These are phyloP conservation scores for Hapalemur alaotrensis DNA, from an alignment of 2,797 vertebrate species.

Conservation along the genomic window DNA sequence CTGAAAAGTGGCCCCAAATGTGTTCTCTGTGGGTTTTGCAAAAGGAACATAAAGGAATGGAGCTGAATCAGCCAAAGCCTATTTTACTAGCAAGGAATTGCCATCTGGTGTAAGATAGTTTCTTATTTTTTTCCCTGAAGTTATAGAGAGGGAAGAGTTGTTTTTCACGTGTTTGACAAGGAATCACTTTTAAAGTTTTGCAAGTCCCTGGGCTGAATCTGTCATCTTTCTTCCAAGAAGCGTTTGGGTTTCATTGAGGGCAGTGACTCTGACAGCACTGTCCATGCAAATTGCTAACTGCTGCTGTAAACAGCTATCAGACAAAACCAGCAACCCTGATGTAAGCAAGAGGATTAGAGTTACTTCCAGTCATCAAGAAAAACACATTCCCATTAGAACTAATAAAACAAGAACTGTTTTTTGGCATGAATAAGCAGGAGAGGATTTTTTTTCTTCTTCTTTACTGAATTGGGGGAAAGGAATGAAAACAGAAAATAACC, in stretches of 20 bases:
- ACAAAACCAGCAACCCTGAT: slow-evolving; percentile 27
- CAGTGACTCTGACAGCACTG: slow-evolving; percentile 58
- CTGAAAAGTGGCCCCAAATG: slow-evolving; percentile 73
- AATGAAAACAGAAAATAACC: slow-evolving; percentile 19
- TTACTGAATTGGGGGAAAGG: background rate
- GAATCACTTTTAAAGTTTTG: slow-evolving; percentile 73
- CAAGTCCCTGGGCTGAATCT: slow-evolving; percentile 60
- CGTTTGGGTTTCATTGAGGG: slow-evolving; percentile 61
- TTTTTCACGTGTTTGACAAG: slow-evolving; percentile 80
- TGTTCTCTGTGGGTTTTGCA: slow-evolving; percentile 59
- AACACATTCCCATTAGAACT: slow-evolving; percentile 45
- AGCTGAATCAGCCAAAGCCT: slow-evolving; percentile 51
- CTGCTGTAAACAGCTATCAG: slow-evolving; percentile 62
- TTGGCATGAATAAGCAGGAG: background rate
- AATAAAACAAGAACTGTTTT: background rate
- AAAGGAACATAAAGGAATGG: slow-evolving; percentile 58
- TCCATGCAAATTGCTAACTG: slow-evolving; percentile 65
- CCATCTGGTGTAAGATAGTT: slow-evolving; percentile 80
- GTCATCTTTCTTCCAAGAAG: slow-evolving; percentile 67
- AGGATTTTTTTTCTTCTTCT: background rate
- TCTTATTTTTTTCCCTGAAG: slow-evolving; percentile 72
- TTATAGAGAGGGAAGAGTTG: slow-evolving; percentile 66
- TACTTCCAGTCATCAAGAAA: slow-evolving; percentile 7
- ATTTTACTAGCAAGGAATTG: slow-evolving; percentile 67
- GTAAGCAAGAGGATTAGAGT: background rate